A percentile compares a stretch with the other conserved stretches of the same genome.
Evolutionary conservation across 2,113 vertebrate genomes (phyloP).

Genomic region (Platichthys stellatus): DNA sequence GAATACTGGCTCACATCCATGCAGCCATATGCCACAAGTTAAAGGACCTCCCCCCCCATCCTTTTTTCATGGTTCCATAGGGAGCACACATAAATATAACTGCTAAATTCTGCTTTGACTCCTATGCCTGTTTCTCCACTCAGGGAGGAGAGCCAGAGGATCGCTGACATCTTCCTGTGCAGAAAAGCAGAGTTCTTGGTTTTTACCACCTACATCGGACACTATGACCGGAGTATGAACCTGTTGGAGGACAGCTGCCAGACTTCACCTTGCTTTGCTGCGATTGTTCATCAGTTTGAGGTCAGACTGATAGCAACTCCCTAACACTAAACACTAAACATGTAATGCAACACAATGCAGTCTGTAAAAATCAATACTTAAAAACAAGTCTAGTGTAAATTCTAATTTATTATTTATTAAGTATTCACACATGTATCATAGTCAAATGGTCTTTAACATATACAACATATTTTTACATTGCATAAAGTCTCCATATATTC

Average conservation of each 20-base stretch:
- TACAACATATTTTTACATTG: too few species aligned
- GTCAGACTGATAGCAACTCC: conserved; percentile 73
- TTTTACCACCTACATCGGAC: conserved; percentile 88
- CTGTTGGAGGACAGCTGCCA: conserved; percentile 88
- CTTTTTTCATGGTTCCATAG: not conserved
- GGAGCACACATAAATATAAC: not conserved
- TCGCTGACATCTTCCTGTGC: conserved; percentile 91
- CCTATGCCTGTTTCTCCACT: conserved; percentile 18
- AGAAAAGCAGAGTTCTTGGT: conserved; percentile 86
- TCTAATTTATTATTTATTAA: too few species aligned
- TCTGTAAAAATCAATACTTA: not conserved
- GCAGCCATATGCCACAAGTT: not conserved
- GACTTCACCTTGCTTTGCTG: conserved; percentile 82
- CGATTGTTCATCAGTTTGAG: conserved; percentile 88
- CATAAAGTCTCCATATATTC: too few species aligned
- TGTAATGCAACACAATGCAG: not conserved
- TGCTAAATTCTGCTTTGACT: not conserved
- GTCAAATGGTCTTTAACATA: not conserved
- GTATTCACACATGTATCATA: too few species aligned
- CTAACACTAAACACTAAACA: not conserved
- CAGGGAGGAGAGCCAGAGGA: conserved; percentile 90
- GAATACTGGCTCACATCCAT: not conserved
- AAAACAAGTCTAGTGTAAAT: not conserved
- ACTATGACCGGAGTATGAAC: conserved; percentile 90
- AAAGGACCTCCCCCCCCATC: not conserved